These are phyloP conservation scores for Micromesistius poutassou DNA, from an alignment of 2,797 vertebrate genomes.

Conservation along the genomic window DNA sequence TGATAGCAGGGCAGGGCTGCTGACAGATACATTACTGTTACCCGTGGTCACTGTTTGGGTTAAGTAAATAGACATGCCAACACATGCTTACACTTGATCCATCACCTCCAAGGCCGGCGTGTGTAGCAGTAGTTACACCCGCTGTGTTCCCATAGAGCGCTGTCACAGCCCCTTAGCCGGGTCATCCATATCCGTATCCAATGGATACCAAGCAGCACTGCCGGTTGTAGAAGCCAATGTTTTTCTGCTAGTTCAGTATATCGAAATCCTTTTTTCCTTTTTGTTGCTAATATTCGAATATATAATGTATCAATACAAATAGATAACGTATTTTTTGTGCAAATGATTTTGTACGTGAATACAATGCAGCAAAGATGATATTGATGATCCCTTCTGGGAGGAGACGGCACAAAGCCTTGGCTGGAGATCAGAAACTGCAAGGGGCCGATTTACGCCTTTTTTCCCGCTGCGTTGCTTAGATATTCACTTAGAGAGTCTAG, in stretches of 20 bases:
- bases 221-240: not conserved
- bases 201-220: not conserved
- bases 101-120: constrained; percentile 57
- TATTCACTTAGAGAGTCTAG: not conserved
- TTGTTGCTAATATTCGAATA: not conserved
- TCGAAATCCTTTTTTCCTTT: not conserved
- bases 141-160: constrained; percentile 33
- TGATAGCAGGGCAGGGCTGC: constrained; percentile 49
- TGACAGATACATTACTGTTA: constrained; percentile 55
- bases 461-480: not conserved
- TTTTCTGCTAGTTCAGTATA: not conserved
- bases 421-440: constrained; percentile 3
- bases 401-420: not conserved
- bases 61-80: constrained; percentile 65
- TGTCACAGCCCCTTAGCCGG: constrained; percentile 34
- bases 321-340: not conserved
- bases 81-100: constrained; percentile 66
- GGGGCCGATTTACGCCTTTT: not conserved
- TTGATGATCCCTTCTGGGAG: not conserved
- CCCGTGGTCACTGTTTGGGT: constrained; percentile 51
- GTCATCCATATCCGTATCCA: constrained; percentile 42
- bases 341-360: not conserved
- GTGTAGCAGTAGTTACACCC: constrained; percentile 17
- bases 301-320: not conserved
- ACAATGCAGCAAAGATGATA: not conserved